Evolutionary conservation across 2,888 invertebrate species (phyloP).

Genomic region (Rhogogaster chlorosoma): DNA sequence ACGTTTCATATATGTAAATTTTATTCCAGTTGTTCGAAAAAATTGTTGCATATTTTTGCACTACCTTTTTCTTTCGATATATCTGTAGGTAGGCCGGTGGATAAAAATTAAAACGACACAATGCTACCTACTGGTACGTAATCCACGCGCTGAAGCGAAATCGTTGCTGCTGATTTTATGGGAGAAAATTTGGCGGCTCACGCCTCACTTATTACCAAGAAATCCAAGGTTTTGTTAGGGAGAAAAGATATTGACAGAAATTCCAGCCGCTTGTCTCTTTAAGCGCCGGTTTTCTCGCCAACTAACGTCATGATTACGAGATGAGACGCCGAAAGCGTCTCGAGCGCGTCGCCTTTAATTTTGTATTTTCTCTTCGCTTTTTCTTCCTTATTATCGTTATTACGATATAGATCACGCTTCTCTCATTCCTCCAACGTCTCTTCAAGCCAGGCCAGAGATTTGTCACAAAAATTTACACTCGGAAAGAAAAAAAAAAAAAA

Average conservation of each 20-base stretch:
- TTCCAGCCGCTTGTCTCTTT: background rate
- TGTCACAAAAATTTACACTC: background rate
- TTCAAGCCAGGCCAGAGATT: background rate
- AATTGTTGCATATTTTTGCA: background rate
- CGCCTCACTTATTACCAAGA: background rate
- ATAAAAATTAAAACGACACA: background rate
- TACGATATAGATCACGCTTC: background rate
- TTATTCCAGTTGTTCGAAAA: background rate
- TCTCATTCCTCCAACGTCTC: background rate
- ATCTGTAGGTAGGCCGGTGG: background rate
- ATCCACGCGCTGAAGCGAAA: background rate
- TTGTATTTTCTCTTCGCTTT: background rate
- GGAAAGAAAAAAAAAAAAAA: background rate
- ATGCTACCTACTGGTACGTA: background rate
- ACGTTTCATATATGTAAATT: background rate
- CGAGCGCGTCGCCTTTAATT: background rate
- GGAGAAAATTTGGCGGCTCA: background rate
- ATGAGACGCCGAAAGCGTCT: conserved; percentile 10
- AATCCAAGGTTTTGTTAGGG: background rate
- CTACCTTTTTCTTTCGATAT: background rate
- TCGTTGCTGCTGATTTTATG: background rate
- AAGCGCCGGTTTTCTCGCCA: conserved; percentile 7
- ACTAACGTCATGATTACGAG: conserved; percentile 26
- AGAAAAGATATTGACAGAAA: conserved; percentile 25
- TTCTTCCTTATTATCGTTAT: background rate